Conservation (phyloP, 2,888 invertebrate species). For the Dendrolimus houi region DNA sequence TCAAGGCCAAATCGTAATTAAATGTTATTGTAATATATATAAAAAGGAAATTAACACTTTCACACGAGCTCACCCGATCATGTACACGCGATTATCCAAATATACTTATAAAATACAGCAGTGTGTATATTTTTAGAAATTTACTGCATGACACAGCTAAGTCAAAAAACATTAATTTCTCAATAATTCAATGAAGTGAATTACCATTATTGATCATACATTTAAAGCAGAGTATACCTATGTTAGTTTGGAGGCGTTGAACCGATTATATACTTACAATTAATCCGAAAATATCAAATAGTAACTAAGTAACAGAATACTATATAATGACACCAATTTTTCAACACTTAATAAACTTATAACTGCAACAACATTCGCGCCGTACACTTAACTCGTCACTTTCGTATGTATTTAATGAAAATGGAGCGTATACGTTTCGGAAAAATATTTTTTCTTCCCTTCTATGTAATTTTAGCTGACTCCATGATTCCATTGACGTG, state of each 20-base stretch:
- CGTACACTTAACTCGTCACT: conserved; percentile 45
- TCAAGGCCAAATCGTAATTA: conserved; percentile 41
- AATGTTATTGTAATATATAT: conserved; percentile 24
- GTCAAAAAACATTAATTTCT: conserved; percentile 2
- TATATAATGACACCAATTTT: conserved; percentile 26
- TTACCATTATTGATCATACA: too few relatives aligned
- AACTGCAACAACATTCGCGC: conserved; percentile 39
- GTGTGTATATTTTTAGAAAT: conserved; percentile 62
- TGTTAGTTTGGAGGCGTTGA: conserved; percentile 13
- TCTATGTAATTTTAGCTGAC: conserved; percentile 72
- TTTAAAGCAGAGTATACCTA: neutral
- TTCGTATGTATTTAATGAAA: conserved; percentile 38
- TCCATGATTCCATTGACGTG: conserved; percentile 59
- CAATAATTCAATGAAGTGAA: too few relatives aligned
- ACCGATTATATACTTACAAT: conserved; percentile 9
- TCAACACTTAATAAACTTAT: conserved; percentile 11
- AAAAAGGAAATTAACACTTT: conserved; percentile 53
- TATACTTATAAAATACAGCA: conserved; percentile 60
- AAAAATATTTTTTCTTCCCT: conserved; percentile 54
- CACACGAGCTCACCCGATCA: conserved; percentile 52
- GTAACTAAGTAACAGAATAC: conserved; percentile 49
- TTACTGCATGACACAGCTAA: conserved; percentile 48
- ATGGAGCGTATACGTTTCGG: conserved; percentile 40
- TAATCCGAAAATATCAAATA: conserved; percentile 13
- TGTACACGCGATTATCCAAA: conserved; percentile 60